A percentile compares a stretch with the other conserved stretches of the same genome.
Conservation (phyloP, 2,797 vertebrate species). For the Sciaenops ocellatus region DNA sequence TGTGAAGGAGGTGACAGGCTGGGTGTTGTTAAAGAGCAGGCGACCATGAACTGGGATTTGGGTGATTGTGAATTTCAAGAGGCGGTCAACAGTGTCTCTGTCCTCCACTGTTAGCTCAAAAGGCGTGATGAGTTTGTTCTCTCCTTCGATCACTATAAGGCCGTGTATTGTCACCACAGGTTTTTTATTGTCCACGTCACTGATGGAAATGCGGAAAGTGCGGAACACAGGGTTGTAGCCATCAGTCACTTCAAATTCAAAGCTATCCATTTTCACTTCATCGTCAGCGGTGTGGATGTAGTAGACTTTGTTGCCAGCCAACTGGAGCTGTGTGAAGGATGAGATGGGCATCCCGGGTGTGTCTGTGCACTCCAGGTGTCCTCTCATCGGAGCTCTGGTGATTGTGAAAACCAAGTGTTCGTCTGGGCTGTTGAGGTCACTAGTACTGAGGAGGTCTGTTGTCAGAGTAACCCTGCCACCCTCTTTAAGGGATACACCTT, state of each 20-base stretch:
- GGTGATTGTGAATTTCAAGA: conserved; percentile 92
- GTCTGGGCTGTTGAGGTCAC: conserved; percentile 96
- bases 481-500: conserved; percentile 96
- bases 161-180: conserved; percentile 92
- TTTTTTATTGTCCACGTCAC: conserved; percentile 97
- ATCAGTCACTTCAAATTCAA: conserved; percentile 97
- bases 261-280: conserved; percentile 97
- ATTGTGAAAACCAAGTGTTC: conserved; percentile 95
- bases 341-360: conserved; percentile 89
- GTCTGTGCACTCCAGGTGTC: conserved; percentile 96
- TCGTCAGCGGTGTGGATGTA: conserved; percentile 97
- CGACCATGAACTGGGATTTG: conserved; percentile 93
- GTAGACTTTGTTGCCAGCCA: conserved; percentile 96
- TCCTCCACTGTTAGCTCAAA: conserved; percentile 96
- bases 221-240: conserved; percentile 96
- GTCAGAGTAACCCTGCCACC: conserved; percentile 94
- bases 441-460: conserved; percentile 96
- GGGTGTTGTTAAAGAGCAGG: conserved; percentile 91
- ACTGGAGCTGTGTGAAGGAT: conserved; percentile 94
- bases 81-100: conserved; percentile 90
- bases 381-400: conserved; percentile 92
- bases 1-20: conserved; percentile 88
- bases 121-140: conserved; percentile 94
- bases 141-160: conserved; percentile 90
- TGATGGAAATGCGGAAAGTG: conserved; percentile 95